Base-by-base conservation (phyloP, 1,140 invertebrate genomes). In the Capitella teleta region DNA sequence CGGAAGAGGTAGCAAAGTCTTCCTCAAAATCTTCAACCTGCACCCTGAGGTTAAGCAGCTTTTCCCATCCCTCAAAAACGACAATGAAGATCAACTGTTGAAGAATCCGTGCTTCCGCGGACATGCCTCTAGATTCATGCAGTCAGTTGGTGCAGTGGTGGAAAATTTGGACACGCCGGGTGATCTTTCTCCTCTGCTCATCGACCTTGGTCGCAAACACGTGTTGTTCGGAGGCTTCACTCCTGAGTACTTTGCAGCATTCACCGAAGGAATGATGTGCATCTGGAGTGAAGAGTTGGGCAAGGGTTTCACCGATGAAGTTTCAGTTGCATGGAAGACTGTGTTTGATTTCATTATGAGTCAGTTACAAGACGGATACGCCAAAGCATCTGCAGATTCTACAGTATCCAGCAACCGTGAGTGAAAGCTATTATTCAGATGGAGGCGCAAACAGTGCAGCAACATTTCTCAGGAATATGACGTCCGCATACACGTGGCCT, bases 91-190 rank as follows among this genome's bases (percentile, higher is more conserved):
- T 5, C 47, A 44, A 5, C 49, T 63, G 19, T 6, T 54, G 25
- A 21, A 40, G 3, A 55, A 63, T 32, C 38, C 38, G 0, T 49
- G 51, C 18, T 61, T 63, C 42, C 52, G 51, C 25, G 60, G 53
- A 3, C 62, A 63, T 36, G 60, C 62, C 21, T 51, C 58, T 3
- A 49, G 62, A 18, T 63, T 63, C 49, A 63, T 63, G 62, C 56
- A 62, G 32, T 54, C 59, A 3, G 55, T 63, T 18, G 59, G 59
- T 25, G 28, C 28, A 26, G 51, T 52, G 16, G 55, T 64, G 3
- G 60, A 62, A n/a, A 64, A 64, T 43, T 57, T 64, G 3, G 54
- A 62, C 24, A 49, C 58, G 30, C 45, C 56, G 0, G 40, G 32
- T 5, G 47, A 46, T 1, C 43, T 64, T 45, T 41, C 30, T 3